Percentiles rank a stretch among this genome's conserved stretches.
Conservation (phyloP, 2,113 vertebrate genomes). For the Taurulus bubalis region DNA sequence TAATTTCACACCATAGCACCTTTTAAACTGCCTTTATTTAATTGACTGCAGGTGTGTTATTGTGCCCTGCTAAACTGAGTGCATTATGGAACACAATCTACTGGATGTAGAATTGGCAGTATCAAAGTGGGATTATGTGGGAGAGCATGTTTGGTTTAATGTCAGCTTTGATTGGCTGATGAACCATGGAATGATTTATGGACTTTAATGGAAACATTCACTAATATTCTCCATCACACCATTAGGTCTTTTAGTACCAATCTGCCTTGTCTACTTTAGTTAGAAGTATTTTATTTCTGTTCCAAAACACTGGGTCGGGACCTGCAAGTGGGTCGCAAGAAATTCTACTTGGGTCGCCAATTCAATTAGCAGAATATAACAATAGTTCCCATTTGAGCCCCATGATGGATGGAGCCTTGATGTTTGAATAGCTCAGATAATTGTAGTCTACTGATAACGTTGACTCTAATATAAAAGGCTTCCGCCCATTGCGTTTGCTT, state of each 20-base stretch:
- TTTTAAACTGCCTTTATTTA: not conserved
- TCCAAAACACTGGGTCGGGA: not conserved
- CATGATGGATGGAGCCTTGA: not conserved
- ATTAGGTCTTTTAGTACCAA: not conserved
- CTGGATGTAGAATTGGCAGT: not conserved
- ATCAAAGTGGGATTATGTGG: not conserved
- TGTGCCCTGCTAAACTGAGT: not conserved
- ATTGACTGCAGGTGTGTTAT: not conserved
- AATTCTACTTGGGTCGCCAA: too few relatives aligned
- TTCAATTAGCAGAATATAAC: not conserved
- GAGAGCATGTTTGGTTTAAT: not conserved
- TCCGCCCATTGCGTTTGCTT: not conserved
- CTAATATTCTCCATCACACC: not conserved
- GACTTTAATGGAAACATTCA: not conserved
- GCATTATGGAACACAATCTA: not conserved
- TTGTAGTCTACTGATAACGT: not conserved
- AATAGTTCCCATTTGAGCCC: not conserved
- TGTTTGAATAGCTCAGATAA: not conserved
- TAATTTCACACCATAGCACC: not conserved
- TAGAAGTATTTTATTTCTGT: not conserved
- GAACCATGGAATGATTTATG: not conserved
- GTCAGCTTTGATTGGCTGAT: not conserved
- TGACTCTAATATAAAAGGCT: not conserved
- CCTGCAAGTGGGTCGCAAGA: not conserved
- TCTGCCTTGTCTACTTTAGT: not conserved